Evolutionary conservation across 92 coral and sea anemone genomes (phyloP), one percentile per base, ranked within the genome.

Genomic region (Meandrina meandrites): DNA sequence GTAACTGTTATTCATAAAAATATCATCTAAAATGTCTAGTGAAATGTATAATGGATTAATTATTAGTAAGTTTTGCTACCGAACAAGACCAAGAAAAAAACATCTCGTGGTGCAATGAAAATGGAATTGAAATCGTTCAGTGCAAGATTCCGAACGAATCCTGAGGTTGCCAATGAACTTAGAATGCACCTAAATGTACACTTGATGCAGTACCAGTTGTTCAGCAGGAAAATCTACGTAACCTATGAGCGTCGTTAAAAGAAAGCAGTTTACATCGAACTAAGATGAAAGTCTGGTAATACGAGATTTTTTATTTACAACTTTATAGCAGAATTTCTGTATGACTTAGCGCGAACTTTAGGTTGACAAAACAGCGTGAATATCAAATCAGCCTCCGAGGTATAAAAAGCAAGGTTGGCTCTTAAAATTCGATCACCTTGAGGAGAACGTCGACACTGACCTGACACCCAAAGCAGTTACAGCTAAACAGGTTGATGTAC

Each of bases 21-120:
- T 85, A 85, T 85, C 82, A 78, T 85, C 88, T 85, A 85, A 85
- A 85, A 76, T 85, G 88, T 60, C 88, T 84, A 85, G 58, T 45
- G 68, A 69, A 62, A 62, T 76, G 88, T 76, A 85, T 73, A 84
- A 73, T 73, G 78, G 76, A 37, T 75, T 36, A 68, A 58, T 74
- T 60, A 24, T 60, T 51, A 40, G 80, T 56, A 53, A 74, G 72
- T 75, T 50, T 31, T 70, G 70, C 86, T 83, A 69, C 73, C 12
- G 48, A 58, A 83, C 82, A 85, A 50, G 64, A 77, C 78, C 67
- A 76, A 85, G 51, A 78, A 76, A 62, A 22, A 76, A 66, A 85
- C 82, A 85, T 60, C 88, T 85, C 66, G 76, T 76, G 32, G 73
- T 53, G 69, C 15, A 47, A 62, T 42, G 81, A 68, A 57, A 67